Evolutionary conservation across 2,888 invertebrate species (phyloP), one percentile per base, ranked within the genome.

Genomic region (Pandemis cinnamomeana): DNA sequence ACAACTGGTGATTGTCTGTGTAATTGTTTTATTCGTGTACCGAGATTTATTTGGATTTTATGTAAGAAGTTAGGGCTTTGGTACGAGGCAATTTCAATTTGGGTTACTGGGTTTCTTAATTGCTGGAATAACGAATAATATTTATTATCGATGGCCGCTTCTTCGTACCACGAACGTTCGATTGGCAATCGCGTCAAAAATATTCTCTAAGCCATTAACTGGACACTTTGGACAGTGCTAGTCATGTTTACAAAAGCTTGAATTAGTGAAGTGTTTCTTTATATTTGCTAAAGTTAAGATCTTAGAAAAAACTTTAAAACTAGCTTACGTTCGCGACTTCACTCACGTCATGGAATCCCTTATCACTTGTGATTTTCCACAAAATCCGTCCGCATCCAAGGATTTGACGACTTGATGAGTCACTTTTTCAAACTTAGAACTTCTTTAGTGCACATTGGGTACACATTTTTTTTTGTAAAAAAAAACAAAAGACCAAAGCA

Each of bases 1-100:
- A 90, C 86, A 88, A 85, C 85, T 82, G 82, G 84, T 88, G 86
- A 89, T 87, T 86, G 88, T 86, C 88, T 87, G 85, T 89, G 87
- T 91, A 89, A 91, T 91, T 90, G 88, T 89, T 90, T 90, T 89
- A 87, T 82, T 80, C 84, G 82, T 83, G 83, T 78, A 81, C 80
- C 13, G 82, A 83, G 86, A 86, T 86, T 88, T 87, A 85, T 86
- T 81, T 69, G 76, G 75, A 77, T 79, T 78, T 78, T 74, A 77
- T 76, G 68, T 58, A 77, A 77, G 71, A 77, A 77, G 71, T 80
- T 77, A 76, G 71, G 76, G 76, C 78, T 78, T 67, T 15, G n/a
- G 36, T 11, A 71, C 58, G 48, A 44, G 71, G 67, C n/a, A n/a
- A 53, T 73, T 71, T 75, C 75, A 77, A 53, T 60, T 36, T 51